A percentile compares a stretch with the other conserved stretches of the same genome.
These are phyloP conservation scores for Astatoreochromis straeleni DNA, from an alignment of 2,113 vertebrate genomes.

Conservation along the genomic window DNA sequence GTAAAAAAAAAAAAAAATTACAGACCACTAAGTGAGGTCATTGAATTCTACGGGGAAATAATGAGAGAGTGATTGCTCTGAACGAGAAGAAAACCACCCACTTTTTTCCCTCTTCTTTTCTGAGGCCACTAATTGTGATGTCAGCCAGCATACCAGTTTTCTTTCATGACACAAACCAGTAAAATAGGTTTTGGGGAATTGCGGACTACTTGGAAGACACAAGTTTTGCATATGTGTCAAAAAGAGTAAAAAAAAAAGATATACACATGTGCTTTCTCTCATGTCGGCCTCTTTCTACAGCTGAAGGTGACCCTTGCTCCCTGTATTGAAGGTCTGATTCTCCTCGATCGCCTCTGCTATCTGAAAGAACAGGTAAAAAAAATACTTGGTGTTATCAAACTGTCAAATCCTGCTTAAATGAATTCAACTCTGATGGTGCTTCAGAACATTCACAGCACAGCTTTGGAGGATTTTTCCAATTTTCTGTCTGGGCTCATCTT, in stretches of 20 bases:
- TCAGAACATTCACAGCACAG: neutral
- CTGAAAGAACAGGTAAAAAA: constrained; percentile 91
- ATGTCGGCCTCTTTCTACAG: constrained; percentile 57
- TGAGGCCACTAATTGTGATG: constrained; percentile 26
- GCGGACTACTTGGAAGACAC: neutral
- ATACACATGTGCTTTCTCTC: neutral
- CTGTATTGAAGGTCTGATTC: constrained; percentile 90
- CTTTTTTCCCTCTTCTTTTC: neutral
- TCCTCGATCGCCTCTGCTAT: constrained; percentile 94
- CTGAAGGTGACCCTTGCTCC: constrained; percentile 92
- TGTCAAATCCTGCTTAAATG: neutral
- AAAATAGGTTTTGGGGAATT: neutral
- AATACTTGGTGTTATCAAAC: neutral
- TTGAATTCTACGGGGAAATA: neutral
- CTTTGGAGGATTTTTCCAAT: neutral
- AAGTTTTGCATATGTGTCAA: neutral
- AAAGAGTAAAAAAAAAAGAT: neutral
- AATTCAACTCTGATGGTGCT: neutral
- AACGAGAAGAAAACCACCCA: neutral
- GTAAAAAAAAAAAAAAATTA: neutral
- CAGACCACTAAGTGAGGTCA: constrained; percentile 4
- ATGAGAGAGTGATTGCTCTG: neutral
- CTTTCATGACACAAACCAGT: constrained; percentile 28
- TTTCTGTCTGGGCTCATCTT: neutral
- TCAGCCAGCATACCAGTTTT: constrained; percentile 21